A percentile compares a stretch with the other conserved stretches of the same genome.
Evolutionary conservation across 92 coral and sea anemone species (phyloP).

Genomic region (Blastomussa wellsi): DNA sequence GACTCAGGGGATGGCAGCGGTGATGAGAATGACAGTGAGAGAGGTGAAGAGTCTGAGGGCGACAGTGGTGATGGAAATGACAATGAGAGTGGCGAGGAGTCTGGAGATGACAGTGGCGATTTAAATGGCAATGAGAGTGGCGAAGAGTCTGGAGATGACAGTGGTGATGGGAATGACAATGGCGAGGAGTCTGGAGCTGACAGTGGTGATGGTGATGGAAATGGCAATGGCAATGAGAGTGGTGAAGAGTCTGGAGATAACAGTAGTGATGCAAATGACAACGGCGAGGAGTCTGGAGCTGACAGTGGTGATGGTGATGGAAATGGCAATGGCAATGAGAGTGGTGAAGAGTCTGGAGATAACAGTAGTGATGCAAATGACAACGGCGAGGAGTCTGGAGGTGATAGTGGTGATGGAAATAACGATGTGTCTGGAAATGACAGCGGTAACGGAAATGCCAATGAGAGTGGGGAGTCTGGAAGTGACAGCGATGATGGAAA

Average conservation of each 20-base stretch:
- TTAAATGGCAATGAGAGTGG: not conserved
- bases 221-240: not conserved
- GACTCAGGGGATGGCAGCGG: not conserved
- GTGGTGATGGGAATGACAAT: not conserved
- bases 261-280: not conserved
- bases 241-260: not conserved
- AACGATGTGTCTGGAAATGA: not conserved
- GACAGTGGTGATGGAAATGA: not conserved
- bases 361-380: not conserved
- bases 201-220: not conserved
- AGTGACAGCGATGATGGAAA: not conserved
- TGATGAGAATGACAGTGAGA: not conserved
- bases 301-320: not conserved
- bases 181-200: not conserved
- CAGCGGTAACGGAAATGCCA: not conserved
- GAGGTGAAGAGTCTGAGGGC: not conserved
- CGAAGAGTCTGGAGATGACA: not conserved
- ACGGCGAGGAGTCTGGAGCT: not conserved
- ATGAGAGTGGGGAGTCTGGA: not conserved
- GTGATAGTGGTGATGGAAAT: not conserved
- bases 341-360: not conserved
- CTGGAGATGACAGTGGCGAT: not conserved
- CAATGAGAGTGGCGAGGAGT: not conserved
- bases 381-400: not conserved
- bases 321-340: not conserved